Percentiles rank a stretch among this genome's conserved stretches.
Conservation (phyloP, 2,888 invertebrate species). For the Arrhopalites spinosus region DNA sequence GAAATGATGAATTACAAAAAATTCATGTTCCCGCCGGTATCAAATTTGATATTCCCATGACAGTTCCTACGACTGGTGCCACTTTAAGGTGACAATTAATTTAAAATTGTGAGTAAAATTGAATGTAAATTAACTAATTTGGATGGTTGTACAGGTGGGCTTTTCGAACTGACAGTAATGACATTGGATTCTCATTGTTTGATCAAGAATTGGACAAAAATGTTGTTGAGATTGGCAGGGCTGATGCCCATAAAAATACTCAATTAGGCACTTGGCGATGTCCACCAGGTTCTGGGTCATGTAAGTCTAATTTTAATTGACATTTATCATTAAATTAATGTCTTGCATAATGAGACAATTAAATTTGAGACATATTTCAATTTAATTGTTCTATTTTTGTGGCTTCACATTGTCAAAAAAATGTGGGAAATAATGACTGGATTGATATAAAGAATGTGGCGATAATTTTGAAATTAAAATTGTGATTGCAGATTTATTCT, state of each 20-base stretch:
- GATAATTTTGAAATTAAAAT: too few relatives aligned
- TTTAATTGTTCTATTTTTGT: too few relatives aligned
- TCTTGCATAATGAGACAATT: too few relatives aligned
- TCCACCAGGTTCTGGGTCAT: neutral
- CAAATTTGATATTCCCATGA: constrained; percentile 1
- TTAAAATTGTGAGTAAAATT: too few relatives aligned
- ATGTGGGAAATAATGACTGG: too few relatives aligned
- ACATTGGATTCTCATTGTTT: constrained; percentile 1
- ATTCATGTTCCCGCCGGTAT: constrained; percentile 10
- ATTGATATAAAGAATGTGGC: too few relatives aligned
- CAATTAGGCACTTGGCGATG: constrained; percentile 14
- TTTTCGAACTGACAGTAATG: constrained; percentile 9
- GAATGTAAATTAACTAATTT: too few relatives aligned
- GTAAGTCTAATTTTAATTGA: too few relatives aligned
- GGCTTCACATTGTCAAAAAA: too few relatives aligned
- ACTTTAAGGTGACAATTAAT: too few relatives aligned
- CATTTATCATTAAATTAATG: too few relatives aligned
- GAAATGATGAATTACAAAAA: neutral
- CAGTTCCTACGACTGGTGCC: neutral
- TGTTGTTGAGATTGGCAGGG: neutral
- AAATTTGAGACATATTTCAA: neutral
- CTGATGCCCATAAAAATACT: constrained; percentile 16
- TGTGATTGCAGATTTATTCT: constrained; percentile 21
- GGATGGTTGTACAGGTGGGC: too few relatives aligned
- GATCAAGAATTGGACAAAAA: neutral